Evolutionary conservation across 2,888 invertebrate species (phyloP).

Genomic region (Sinotaia quadrata): DNA sequence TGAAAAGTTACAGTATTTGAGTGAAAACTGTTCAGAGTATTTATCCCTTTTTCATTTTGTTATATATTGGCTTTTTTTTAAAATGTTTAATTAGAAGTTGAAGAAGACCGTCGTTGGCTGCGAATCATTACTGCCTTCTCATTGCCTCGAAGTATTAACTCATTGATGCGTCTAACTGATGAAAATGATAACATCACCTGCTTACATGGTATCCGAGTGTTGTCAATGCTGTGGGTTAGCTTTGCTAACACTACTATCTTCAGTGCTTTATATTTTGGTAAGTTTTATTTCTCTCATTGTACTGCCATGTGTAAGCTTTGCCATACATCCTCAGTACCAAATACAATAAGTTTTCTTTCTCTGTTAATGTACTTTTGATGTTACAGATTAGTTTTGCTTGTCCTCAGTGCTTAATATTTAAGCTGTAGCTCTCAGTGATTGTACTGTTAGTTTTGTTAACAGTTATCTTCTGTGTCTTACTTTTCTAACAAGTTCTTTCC

Average conservation of each 20-base stretch:
- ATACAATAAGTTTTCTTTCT: too few relatives aligned
- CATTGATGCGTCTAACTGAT: background rate
- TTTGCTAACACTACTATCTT: conserved; percentile 21
- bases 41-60: background rate
- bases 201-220: conserved; percentile 22
- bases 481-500: too few relatives aligned
- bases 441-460: too few relatives aligned
- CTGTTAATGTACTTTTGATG: too few relatives aligned
- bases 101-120: conserved; percentile 13
- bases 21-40: background rate
- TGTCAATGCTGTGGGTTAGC: conserved; percentile 26
- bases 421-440: too few relatives aligned
- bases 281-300: conserved; percentile 1
- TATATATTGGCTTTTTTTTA: background rate
- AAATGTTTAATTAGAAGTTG: background rate
- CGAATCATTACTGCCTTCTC: conserved; percentile 17
- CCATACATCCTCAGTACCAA: too few relatives aligned
- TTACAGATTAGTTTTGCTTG: too few relatives aligned
- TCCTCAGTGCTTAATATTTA: too few relatives aligned
- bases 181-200: background rate
- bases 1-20: background rate
- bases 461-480: too few relatives aligned
- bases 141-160: background rate
- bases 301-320: too few relatives aligned
- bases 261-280: conserved; percentile 22